phyloP scores from a whole-genome alignment of 1,140 invertebrate genomes.

The Drosophila trapezifrons region DNA sequence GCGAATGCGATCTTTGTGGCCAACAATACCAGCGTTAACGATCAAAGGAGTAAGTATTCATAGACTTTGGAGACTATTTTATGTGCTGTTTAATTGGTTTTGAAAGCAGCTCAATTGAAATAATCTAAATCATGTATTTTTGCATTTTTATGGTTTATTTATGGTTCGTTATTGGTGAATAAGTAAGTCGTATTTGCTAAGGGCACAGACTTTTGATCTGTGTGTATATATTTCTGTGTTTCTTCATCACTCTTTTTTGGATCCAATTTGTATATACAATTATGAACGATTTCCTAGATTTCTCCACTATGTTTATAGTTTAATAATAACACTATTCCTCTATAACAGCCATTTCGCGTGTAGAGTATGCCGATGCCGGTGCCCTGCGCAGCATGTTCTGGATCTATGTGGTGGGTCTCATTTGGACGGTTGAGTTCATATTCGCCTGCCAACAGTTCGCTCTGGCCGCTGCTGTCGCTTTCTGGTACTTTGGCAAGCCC shows the following conservation, averaged over 20 bases:
- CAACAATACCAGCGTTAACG: conserved; percentile 33
- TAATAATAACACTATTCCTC: conserved; percentile 3
- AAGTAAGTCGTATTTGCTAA: conserved; percentile 52
- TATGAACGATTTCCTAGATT: not conserved
- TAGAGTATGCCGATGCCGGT: conserved; percentile 88
- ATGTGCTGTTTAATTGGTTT: not conserved
- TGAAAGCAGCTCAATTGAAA: not conserved
- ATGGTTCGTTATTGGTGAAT: conserved; percentile 30
- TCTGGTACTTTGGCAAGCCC: conserved; percentile 92
- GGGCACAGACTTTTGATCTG: conserved; percentile 16
- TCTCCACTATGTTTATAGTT: not conserved
- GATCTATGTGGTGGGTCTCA: conserved; percentile 93
- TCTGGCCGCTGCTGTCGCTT: conserved; percentile 93
- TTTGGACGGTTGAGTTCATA: conserved; percentile 96
- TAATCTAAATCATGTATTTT: conserved; percentile 27
- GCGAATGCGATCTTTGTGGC: conserved; percentile 41
- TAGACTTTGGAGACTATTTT: not conserved
- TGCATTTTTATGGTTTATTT: conserved; percentile 29
- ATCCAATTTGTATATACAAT: conserved; percentile 50
- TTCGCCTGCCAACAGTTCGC: conserved; percentile 96
- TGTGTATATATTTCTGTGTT: conserved; percentile 38
- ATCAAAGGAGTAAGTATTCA: conserved; percentile 63
- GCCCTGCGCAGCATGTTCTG: conserved; percentile 96
- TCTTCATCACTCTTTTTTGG: conserved; percentile 6
- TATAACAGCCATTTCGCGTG: conserved; percentile 86